These are phyloP conservation scores for Drosophila ercepeae DNA, from an alignment of 1,140 invertebrate species.

Conservation along the genomic window DNA sequence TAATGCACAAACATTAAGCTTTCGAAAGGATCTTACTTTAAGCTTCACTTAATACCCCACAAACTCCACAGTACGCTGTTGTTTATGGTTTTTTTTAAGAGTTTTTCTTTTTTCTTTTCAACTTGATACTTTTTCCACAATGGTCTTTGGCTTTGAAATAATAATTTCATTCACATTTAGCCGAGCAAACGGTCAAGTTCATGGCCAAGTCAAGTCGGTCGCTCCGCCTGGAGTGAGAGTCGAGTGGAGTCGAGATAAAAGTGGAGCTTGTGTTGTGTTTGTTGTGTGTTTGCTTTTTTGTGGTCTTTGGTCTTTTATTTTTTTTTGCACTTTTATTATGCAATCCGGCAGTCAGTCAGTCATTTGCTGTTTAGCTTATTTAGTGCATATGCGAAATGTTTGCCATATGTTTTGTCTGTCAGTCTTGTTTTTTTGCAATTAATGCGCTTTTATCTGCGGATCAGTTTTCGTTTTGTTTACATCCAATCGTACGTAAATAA, in stretches of 20 bases:
- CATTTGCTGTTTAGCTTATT: slow-evolving; percentile 17
- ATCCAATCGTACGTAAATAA: slow-evolving; percentile 68
- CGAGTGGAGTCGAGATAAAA: slow-evolving; percentile 9
- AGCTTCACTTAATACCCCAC: background rate
- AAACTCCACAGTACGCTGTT: background rate
- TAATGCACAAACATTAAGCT: background rate
- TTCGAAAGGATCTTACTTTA: background rate
- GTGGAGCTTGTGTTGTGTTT: slow-evolving; percentile 16
- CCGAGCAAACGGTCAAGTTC: slow-evolving; percentile 63
- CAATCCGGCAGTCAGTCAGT: slow-evolving; percentile 15
- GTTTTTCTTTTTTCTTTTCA: too few relatives aligned
- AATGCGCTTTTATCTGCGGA: slow-evolving; percentile 67
- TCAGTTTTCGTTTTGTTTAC: slow-evolving; percentile 68
- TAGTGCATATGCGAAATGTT: slow-evolving; percentile 47
- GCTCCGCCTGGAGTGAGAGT: slow-evolving; percentile 21
- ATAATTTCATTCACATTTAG: slow-evolving; percentile 32
- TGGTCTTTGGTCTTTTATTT: slow-evolving; percentile 10
- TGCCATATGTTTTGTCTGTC: slow-evolving; percentile 21
- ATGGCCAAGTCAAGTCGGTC: slow-evolving; percentile 61
- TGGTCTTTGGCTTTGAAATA: slow-evolving; percentile 28
- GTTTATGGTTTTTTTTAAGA: slow-evolving; percentile 11
- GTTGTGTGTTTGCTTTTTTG: slow-evolving; percentile 10
- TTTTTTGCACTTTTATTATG: slow-evolving; percentile 22
- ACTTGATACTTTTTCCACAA: slow-evolving; percentile 22
- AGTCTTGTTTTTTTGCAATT: slow-evolving; percentile 46